These are phyloP conservation scores for Drosophila varians DNA, from an alignment of 1,140 invertebrate species.

Conservation along the genomic window DNA sequence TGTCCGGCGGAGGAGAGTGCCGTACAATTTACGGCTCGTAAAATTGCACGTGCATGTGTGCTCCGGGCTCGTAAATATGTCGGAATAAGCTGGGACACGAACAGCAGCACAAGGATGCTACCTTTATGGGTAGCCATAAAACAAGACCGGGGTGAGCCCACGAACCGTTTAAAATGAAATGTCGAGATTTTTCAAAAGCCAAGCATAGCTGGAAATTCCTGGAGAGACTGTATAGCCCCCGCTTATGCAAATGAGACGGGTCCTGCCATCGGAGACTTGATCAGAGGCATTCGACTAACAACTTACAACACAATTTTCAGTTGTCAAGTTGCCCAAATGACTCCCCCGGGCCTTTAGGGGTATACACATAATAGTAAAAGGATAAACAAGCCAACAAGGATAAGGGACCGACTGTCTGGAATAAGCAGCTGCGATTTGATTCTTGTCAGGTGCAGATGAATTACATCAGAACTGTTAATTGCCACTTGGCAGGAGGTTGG, in stretches of 20 bases:
- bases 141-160: conserved; percentile 43
- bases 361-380: neutral
- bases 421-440: conserved; percentile 8
- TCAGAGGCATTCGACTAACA: conserved; percentile 10
- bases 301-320: conserved; percentile 38
- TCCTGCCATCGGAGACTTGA: conserved; percentile 10
- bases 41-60: conserved; percentile 42
- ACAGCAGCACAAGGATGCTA: conserved; percentile 1
- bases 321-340: conserved; percentile 12
- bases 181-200: conserved; percentile 38
- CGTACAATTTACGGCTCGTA: conserved; percentile 72
- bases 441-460: conserved; percentile 19
- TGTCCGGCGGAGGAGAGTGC: conserved; percentile 26
- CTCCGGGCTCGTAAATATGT: conserved; percentile 25
- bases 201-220: neutral
- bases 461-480: conserved; percentile 19
- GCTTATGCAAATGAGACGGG: conserved; percentile 33
- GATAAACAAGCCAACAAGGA: neutral
- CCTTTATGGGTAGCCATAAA: conserved; percentile 56
- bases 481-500: neutral
- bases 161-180: conserved; percentile 57
- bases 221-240: conserved; percentile 6
- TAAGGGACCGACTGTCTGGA: neutral
- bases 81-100: conserved; percentile 9
- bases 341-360: neutral